These are phyloP conservation scores for Montipora efflorescens DNA, from an alignment of 64 coral and sea anemone genomes.

Conservation along the genomic window DNA sequence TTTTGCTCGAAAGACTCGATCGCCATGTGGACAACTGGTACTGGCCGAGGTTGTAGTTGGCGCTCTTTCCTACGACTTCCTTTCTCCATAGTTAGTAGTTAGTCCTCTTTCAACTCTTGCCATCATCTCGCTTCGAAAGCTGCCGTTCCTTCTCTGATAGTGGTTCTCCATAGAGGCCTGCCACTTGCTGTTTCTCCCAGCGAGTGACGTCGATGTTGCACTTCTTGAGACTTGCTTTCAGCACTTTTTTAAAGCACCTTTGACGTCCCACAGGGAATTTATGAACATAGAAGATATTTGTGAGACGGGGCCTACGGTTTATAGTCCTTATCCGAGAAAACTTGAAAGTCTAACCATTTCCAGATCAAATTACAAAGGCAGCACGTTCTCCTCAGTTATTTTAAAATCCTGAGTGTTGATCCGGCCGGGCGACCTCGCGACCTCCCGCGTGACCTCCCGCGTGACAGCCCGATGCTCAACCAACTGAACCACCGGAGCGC, in stretches of 20 bases:
- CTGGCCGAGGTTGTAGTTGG: neutral
- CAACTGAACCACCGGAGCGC: no score
- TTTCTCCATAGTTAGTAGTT: neutral
- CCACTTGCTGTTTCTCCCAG: conserved; percentile 21
- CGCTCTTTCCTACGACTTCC: neutral
- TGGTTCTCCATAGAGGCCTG: conserved; percentile 39
- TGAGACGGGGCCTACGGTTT: conserved; percentile 4
- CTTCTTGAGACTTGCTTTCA: conserved; percentile 44
- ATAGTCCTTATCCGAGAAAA: neutral
- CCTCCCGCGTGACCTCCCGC: no score
- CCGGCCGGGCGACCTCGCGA: no score
- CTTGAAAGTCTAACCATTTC: no score
- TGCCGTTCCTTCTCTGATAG: conserved; percentile 12
- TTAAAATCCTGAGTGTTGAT: no score
- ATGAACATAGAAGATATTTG: no score
- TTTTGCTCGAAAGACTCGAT: neutral
- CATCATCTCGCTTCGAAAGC: conserved; percentile 24
- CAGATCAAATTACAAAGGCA: no score
- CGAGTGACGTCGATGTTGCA: conserved; percentile 22
- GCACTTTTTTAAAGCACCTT: conserved; percentile 24
- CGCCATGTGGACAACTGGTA: conserved; percentile 30
- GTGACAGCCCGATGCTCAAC: no score
- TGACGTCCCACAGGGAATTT: neutral
- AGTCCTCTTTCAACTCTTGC: neutral
- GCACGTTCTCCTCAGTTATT: no score